A percentile compares a stretch with the other conserved stretches of the same genome.
These are phyloP conservation scores for Colaptes auratus DNA, from an alignment of 2,113 vertebrate species.

Conservation along the genomic window DNA sequence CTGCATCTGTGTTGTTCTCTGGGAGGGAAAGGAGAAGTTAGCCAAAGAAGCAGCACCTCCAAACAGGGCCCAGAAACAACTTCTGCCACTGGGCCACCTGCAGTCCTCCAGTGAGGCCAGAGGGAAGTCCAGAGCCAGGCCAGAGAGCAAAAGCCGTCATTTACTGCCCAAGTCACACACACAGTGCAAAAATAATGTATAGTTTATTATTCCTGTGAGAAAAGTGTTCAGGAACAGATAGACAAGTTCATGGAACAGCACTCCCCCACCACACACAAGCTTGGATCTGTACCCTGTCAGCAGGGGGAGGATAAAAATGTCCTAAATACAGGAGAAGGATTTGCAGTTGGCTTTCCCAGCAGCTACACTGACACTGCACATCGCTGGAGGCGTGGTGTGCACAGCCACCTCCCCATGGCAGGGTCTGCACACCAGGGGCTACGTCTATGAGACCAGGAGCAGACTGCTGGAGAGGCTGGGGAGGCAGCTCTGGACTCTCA, in stretches of 20 bases:
- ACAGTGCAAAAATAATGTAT: constrained; percentile 62
- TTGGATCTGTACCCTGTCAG: constrained; percentile 29
- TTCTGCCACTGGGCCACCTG: neutral
- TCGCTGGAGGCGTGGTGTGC: neutral
- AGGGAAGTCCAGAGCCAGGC: neutral
- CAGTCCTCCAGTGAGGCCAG: neutral
- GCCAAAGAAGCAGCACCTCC: neutral
- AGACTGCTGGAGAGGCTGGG: neutral
- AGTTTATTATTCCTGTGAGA: constrained; percentile 58
- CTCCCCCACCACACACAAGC: neutral
- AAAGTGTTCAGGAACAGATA: constrained; percentile 49
- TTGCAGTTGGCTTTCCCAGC: constrained; percentile 29
- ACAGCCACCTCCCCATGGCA: no score
- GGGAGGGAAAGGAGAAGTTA: neutral
- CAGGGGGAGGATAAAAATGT: constrained; percentile 3
- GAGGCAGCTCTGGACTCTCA: neutral
- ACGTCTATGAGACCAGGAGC: neutral
- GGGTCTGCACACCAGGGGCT: neutral
- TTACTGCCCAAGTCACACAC: constrained; percentile 36
- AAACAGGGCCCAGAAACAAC: neutral
- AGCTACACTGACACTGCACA: neutral
- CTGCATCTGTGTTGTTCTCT: neutral
- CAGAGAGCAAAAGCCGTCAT: neutral
- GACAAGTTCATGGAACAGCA: constrained; percentile 36
- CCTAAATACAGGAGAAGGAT: constrained; percentile 32